phyloP scores from a whole-genome alignment of 2,888 invertebrate species.

The Nemotelus pantherinus region DNA sequence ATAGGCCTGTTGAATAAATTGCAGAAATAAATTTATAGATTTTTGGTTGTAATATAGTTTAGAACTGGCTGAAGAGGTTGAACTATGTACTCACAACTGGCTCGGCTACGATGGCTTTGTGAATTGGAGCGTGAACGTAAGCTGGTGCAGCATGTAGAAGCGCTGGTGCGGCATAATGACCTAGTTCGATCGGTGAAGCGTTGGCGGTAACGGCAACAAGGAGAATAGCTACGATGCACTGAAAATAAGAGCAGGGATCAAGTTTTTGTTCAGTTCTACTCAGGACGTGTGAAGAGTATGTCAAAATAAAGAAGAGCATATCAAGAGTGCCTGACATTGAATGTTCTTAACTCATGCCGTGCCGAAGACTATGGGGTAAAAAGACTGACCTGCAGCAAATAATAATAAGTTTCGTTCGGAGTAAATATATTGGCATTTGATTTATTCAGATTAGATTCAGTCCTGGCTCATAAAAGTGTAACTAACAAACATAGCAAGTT shows the following conservation, averaged over 20 bases:
- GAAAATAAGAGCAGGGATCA: constrained; percentile 48
- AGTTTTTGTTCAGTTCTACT: constrained; percentile 11
- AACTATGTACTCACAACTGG: constrained; percentile 57
- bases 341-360: too few species aligned
- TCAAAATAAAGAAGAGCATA: too few species aligned
- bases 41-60: too few species aligned
- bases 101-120: constrained; percentile 55
- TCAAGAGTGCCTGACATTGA: too few species aligned
- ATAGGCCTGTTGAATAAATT: constrained; percentile 67
- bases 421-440: too few species aligned
- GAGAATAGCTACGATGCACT: constrained; percentile 63
- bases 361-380: too few species aligned
- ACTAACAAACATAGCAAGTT: too few species aligned
- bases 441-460: too few species aligned
- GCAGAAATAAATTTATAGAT: not conserved
- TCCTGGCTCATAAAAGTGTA: too few species aligned
- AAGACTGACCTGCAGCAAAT: too few species aligned
- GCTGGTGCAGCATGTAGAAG: constrained; percentile 53
- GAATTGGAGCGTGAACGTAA: constrained; percentile 54
- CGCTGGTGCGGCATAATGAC: constrained; percentile 61
- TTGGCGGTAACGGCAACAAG: constrained; percentile 61
- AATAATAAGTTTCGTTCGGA: too few species aligned
- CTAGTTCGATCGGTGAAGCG: constrained; percentile 63
- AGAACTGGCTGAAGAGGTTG: too few species aligned
- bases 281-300: not conserved